Conservation (phyloP, 2,888 invertebrate genomes). For the Mechanitis messenoides region DNA sequence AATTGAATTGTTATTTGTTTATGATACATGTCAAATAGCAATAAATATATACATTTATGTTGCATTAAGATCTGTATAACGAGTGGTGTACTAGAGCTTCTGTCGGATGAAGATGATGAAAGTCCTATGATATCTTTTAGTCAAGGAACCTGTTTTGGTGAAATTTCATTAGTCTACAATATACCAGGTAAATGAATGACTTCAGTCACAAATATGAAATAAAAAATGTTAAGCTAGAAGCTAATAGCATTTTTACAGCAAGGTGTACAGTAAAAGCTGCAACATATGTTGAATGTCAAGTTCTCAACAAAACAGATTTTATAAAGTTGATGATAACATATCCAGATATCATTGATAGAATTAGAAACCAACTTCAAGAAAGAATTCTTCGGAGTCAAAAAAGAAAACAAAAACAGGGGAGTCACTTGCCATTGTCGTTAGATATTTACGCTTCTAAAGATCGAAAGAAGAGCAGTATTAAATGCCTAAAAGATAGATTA, state of each 20-base stretch:
- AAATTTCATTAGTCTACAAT: slow-evolving; percentile 68
- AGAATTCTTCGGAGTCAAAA: slow-evolving; percentile 47
- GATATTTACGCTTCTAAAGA: slow-evolving; percentile 68
- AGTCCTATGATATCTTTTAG: slow-evolving; percentile 73
- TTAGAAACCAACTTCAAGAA: slow-evolving; percentile 51
- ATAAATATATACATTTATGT: slow-evolving; percentile 15
- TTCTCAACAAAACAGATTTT: slow-evolving; percentile 67
- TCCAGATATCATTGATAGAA: slow-evolving; percentile 56
- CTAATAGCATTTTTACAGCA: slow-evolving; percentile 42
- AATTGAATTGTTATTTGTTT: slow-evolving; percentile 23
- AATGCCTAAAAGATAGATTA: slow-evolving; percentile 67
- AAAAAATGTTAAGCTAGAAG: no score
- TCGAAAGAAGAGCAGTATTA: slow-evolving; percentile 66
- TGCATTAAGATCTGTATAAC: slow-evolving; percentile 63
- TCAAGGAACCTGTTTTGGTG: slow-evolving; percentile 73
- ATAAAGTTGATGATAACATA: slow-evolving; percentile 68
- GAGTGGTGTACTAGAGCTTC: slow-evolving; percentile 65
- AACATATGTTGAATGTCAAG: slow-evolving; percentile 73
- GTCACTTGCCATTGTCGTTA: slow-evolving; percentile 43
- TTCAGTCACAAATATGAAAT: background rate
- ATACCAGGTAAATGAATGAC: slow-evolving; percentile 52
- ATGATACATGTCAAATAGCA: slow-evolving; percentile 10
- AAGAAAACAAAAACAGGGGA: slow-evolving; percentile 42
- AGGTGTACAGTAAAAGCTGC: slow-evolving; percentile 73
- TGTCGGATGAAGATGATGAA: slow-evolving; percentile 73